These are phyloP conservation scores for Sclerurus mexicanus DNA, from an alignment of 2,113 vertebrate genomes.

Conservation along the genomic window DNA sequence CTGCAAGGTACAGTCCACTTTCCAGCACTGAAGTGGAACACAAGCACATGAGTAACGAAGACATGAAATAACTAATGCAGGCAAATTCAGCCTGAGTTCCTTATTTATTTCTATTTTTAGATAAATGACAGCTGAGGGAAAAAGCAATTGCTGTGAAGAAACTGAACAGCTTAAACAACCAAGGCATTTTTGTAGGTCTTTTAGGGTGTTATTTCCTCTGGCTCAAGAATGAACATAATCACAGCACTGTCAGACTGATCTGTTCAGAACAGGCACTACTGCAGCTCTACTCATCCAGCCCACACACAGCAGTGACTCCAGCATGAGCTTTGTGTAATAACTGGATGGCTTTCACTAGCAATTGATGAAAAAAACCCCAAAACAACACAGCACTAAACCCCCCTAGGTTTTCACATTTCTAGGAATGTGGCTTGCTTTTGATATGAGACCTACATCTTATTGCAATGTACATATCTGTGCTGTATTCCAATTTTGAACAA, in stretches of 20 bases:
- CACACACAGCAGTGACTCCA: background rate
- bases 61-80: background rate
- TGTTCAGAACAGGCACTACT: background rate
- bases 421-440: background rate
- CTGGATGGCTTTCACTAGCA: background rate
- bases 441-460: background rate
- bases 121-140: background rate
- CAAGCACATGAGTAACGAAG: background rate
- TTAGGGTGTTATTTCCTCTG: background rate
- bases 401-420: background rate
- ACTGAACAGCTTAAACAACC: background rate
- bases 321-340: background rate
- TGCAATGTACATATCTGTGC: background rate
- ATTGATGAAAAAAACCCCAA: fast-evolving
- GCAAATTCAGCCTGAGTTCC: background rate
- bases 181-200: background rate
- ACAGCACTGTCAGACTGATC: background rate
- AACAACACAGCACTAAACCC: background rate
- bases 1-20: background rate
- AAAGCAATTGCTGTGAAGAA: conserved; percentile 10
- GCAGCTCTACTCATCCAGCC: background rate
- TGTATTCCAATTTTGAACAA: background rate
- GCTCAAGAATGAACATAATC: background rate
- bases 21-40: background rate
- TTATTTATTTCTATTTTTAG: background rate